phyloP scores from a whole-genome alignment of 2,113 vertebrate species.

The Amphiprion percula region DNA sequence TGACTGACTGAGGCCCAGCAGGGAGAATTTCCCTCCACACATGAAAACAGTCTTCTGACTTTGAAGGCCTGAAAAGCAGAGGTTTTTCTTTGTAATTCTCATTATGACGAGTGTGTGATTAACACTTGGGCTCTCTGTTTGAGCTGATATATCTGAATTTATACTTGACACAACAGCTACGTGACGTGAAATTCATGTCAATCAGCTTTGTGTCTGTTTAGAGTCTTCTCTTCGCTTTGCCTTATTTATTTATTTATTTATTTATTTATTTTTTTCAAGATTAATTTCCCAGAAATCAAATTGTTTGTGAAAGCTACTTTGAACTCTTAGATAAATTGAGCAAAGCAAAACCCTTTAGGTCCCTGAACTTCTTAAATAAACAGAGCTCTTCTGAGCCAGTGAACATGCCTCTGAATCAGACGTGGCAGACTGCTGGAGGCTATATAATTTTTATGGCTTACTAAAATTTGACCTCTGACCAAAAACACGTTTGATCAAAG shows the following conservation, averaged over 20 bases:
- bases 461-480: not conserved
- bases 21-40: not conserved
- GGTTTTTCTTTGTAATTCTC: too few relatives aligned
- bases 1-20: not conserved
- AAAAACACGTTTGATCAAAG: not conserved
- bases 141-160: too few relatives aligned
- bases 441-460: not conserved
- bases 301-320: not conserved
- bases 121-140: too few relatives aligned
- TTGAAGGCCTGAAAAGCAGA: too few relatives aligned
- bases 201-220: not conserved
- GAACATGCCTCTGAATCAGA: not conserved
- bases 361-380: slow-evolving; percentile 30
- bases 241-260: not conserved
- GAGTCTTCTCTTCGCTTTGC: not conserved
- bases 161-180: too few relatives aligned
- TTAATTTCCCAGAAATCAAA: not conserved
- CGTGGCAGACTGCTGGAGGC: not conserved
- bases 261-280: not conserved
- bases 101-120: too few relatives aligned
- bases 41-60: not conserved
- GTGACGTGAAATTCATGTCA: not conserved
- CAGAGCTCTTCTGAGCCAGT: not conserved
- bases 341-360: not conserved
- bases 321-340: not conserved